Conservation (phyloP, 2,113 vertebrate genomes). For the Myiagra hebetior region DNA sequence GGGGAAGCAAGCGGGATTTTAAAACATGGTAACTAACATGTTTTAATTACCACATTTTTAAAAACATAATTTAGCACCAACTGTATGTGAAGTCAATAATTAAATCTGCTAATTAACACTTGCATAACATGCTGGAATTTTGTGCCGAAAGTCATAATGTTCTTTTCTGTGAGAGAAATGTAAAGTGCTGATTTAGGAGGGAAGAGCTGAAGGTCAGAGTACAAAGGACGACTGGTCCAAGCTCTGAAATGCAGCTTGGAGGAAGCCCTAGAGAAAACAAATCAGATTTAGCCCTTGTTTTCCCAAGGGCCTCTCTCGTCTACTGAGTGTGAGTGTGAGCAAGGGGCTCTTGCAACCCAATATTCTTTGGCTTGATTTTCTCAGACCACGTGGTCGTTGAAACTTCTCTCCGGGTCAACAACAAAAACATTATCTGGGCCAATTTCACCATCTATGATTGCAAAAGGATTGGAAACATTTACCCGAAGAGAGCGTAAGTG, state of each 20-base stretch:
- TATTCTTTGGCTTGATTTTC: slow-evolving; percentile 60
- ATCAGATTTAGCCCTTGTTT: slow-evolving; percentile 18
- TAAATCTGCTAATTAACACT: slow-evolving; percentile 52
- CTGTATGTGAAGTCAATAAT: slow-evolving; percentile 3
- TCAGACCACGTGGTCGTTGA: slow-evolving; percentile 87
- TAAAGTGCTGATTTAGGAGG: background rate
- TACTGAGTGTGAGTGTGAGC: background rate
- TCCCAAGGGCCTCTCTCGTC: slow-evolving; percentile 23
- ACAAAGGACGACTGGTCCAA: background rate
- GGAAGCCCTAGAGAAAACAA: slow-evolving; percentile 21
- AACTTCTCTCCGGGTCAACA: slow-evolving; percentile 84
- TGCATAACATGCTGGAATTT: background rate
- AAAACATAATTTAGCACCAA: slow-evolving; percentile 1
- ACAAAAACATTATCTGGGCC: slow-evolving; percentile 83
- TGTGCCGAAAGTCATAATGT: background rate
- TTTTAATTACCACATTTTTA: slow-evolving; percentile 48
- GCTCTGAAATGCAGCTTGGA: background rate
- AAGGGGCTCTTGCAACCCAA: slow-evolving; percentile 42
- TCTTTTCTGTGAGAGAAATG: background rate
- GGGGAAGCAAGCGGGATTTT: slow-evolving; percentile 3
- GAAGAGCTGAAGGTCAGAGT: background rate
- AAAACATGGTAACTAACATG: slow-evolving; percentile 31
- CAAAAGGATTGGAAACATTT: slow-evolving; percentile 80
- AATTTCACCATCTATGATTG: slow-evolving; percentile 94
- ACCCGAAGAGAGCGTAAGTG: slow-evolving; percentile 87